Evolutionary conservation across 1,140 invertebrate species (phyloP).

Genomic region (Pogonomyrmex barbatus): DNA sequence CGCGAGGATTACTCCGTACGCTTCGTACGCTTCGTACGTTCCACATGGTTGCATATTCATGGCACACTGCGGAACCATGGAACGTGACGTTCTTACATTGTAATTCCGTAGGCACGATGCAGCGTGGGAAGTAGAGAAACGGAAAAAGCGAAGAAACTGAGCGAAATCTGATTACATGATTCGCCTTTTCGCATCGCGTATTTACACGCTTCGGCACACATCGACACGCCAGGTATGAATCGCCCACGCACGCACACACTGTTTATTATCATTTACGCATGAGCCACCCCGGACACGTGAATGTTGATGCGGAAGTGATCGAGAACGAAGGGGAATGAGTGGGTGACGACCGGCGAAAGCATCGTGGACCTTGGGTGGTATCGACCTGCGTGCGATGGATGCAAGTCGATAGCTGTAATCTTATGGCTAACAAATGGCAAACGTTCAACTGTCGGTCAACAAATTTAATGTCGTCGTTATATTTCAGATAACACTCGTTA

Average conservation of each 20-base stretch:
- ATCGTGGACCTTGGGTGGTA: slow-evolving; percentile 76
- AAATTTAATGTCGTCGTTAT: background rate
- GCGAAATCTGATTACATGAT: slow-evolving; percentile 51
- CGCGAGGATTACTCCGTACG: slow-evolving; percentile 32
- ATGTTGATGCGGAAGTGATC: slow-evolving; percentile 29
- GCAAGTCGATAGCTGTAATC: slow-evolving; percentile 25
- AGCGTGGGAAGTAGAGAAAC: background rate
- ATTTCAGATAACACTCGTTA: background rate
- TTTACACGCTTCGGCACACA: slow-evolving; percentile 1
- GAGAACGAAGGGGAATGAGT: slow-evolving; percentile 42
- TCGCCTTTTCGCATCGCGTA: slow-evolving; percentile 15
- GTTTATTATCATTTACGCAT: slow-evolving; percentile 15
- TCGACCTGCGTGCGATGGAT: slow-evolving; percentile 75
- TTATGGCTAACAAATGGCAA: background rate
- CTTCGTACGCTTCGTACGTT: slow-evolving; percentile 4
- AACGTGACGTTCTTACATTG: slow-evolving; percentile 30
- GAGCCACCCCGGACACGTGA: slow-evolving; percentile 29
- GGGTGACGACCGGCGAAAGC: slow-evolving; percentile 71
- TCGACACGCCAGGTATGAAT: slow-evolving; percentile 13
- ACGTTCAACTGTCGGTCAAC: background rate
- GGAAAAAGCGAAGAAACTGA: slow-evolving; percentile 13
- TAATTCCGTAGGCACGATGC: slow-evolving; percentile 26
- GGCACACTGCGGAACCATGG: background rate
- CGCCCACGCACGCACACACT: slow-evolving; percentile 2
- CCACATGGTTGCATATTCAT: slow-evolving; percentile 45